Base-by-base conservation (phyloP, 2,113 vertebrate genomes). In the Pungitius pungitius region DNA sequence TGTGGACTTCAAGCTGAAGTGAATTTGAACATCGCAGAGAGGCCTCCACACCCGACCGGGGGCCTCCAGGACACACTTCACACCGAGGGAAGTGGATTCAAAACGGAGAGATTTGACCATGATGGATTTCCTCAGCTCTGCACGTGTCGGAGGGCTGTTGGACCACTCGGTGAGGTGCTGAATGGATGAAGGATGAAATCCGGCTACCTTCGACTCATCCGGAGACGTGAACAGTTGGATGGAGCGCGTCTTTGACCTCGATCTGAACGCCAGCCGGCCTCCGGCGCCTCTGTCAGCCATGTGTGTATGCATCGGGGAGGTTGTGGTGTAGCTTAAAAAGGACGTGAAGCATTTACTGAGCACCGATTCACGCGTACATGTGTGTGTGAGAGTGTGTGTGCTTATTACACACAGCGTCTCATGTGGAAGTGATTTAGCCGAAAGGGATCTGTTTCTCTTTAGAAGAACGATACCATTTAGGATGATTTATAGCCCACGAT, bases 381-480 rank as follows among this genome's bases (percentile, higher is more conserved):
- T 27, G 13, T 55, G 56, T 30, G 33, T 35, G 27, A 15, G 54
- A 30, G 15, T 39, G 20, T 39, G 11, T 17, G 55, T 69, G 51
- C 60, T 69, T 8, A 26, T 52, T 49, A 24, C 26, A 73, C 43
- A 64, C 39, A 49, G 42, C 27, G 27, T 82, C 39, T 81, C 88
- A 88, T 87, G 81, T 90, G 91, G 88, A 90, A 91, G 73, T 17
- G 33, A 89, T 90, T 84, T 78, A 69, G 80, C 35, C 20, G 8
- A 11, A n/a, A 10, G 56, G 24, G 73, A 82, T 40, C 69, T 72
- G 77, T 84, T 88, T 84, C 65, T 33, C 67, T 78, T 86, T 54
- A 83, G 39, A 37, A 73, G 57, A 88, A 10, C 72, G 68, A 51
- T 81, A 82, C 65, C 66, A 73, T 85, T 78, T 56, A 85, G 75